Evolutionary conservation across 2,113 vertebrate species (phyloP), one percentile per base, ranked within the genome.

Genomic region (Microtus ochrogaster): DNA sequence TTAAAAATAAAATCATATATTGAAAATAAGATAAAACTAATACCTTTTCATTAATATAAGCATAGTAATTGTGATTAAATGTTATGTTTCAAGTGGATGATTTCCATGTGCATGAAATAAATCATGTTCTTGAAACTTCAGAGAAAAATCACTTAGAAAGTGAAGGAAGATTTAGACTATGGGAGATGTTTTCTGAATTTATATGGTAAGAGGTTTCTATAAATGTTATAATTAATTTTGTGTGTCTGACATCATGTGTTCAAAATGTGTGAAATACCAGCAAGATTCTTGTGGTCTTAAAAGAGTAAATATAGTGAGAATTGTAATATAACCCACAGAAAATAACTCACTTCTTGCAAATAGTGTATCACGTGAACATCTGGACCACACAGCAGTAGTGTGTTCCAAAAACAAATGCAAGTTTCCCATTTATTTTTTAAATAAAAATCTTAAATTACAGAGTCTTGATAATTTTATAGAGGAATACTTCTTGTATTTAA

Each of bases 341-440:
- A 94, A 82, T 97, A 73, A 94, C 79, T 97, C 72, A 91, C n/a
- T 90, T 93, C 77, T 94, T 89, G 52, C 30, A 95, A 93, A 89
- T 90, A 81, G 66, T 95, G 52, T 76, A 61, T 87, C 86, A 89
- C 36, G 30, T 47, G 58, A 96, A 90, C 70, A 95, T 94, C 90
- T 96, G 94, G 91, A 65, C 52, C 7, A 83, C 88, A 47, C 22
- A 94, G 49, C 66, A 87, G 47, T 92, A 73, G 41, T 17, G 63
- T 10, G 16, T n/a, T 95, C 92, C 92, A 90, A 88, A 97, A 94
- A 95, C 89, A 87, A 96, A 81, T 41, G 2, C 30, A 86, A 49
- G 33, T 87, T 92, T 41, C 30, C 19, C 83, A 91, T 94, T 77
- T 58, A 94, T 49, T 41, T 95, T 95, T 86, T 96, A 94, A 94